Evolutionary conservation across 1,140 invertebrate species (phyloP).

Genomic region (Colletes gigas): DNA sequence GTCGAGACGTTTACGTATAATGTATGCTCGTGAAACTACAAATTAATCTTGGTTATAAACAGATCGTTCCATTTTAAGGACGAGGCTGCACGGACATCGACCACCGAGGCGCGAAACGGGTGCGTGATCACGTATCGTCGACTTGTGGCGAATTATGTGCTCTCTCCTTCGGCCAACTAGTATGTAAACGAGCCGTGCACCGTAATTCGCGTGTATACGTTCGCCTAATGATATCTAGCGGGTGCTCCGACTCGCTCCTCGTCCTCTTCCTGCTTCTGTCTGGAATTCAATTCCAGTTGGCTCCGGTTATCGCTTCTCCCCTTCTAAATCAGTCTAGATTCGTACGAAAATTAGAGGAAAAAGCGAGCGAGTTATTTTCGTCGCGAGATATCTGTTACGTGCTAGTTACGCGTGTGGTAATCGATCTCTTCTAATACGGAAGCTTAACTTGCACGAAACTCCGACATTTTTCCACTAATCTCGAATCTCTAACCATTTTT

Average conservation of each 20-base stretch:
- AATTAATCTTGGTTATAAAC: no score
- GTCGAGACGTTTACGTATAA: no score
- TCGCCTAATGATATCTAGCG: conserved; percentile 28
- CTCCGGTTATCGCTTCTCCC: neutral
- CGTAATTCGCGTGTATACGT: conserved; percentile 41
- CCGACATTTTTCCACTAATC: no score
- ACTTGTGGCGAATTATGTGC: conserved; percentile 17
- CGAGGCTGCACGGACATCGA: conserved; percentile 1
- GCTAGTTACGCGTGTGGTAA: no score
- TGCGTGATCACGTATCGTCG: conserved; percentile 27
- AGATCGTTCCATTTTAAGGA: conserved; percentile 5
- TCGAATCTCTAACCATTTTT: no score
- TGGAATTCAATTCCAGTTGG: neutral
- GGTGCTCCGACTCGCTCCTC: neutral
- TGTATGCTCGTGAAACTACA: no score
- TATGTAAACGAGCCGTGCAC: conserved; percentile 37
- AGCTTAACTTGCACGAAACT: no score
- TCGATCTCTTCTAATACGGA: no score
- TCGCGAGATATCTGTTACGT: no score
- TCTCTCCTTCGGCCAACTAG: conserved; percentile 6
- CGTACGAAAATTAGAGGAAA: no score
- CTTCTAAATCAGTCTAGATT: neutral
- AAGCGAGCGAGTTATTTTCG: no score
- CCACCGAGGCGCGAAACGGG: conserved; percentile 7
- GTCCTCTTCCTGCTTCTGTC: conserved; percentile 6